These are phyloP conservation scores for Sebastes ruberrimus DNA, from an alignment of 2,797 vertebrate species.

Conservation along the genomic window DNA sequence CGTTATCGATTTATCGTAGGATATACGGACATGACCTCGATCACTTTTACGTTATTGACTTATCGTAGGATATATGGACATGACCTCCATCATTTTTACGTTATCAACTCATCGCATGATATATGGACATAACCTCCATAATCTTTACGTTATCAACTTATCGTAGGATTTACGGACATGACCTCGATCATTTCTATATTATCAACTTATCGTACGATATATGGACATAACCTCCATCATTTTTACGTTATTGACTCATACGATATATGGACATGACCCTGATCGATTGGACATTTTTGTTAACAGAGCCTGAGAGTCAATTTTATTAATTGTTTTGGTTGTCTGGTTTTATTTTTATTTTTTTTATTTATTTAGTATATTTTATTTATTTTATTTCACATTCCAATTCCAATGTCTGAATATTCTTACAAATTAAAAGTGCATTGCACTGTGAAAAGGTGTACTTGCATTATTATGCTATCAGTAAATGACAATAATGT, in stretches of 20 bases:
- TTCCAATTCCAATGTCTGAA: too few relatives aligned
- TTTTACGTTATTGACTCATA: neutral
- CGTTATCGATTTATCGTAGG: neutral
- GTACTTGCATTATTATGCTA: too few relatives aligned
- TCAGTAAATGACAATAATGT: too few relatives aligned
- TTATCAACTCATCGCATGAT: rapidly evolving
- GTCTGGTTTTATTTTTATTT: too few relatives aligned
- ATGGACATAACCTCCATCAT: neutral
- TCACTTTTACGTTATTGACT: neutral
- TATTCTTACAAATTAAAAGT: too few relatives aligned
- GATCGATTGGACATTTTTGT: neutral
- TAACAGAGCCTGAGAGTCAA: neutral
- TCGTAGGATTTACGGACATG: neutral
- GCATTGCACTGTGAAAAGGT: too few relatives aligned
- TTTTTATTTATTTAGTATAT: too few relatives aligned
- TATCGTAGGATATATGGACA: neutral
- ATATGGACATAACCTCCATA: neutral
- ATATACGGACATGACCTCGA: neutral
- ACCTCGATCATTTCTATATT: neutral
- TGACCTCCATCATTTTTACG: neutral
- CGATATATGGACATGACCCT: neutral
- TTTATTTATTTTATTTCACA: too few relatives aligned
- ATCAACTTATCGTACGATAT: neutral
- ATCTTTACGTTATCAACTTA: neutral
- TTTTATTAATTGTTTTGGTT: too few relatives aligned